Evolutionary conservation across 64 coral and sea anemone genomes (phyloP).

Genomic region (Actinia tenebrosa): DNA sequence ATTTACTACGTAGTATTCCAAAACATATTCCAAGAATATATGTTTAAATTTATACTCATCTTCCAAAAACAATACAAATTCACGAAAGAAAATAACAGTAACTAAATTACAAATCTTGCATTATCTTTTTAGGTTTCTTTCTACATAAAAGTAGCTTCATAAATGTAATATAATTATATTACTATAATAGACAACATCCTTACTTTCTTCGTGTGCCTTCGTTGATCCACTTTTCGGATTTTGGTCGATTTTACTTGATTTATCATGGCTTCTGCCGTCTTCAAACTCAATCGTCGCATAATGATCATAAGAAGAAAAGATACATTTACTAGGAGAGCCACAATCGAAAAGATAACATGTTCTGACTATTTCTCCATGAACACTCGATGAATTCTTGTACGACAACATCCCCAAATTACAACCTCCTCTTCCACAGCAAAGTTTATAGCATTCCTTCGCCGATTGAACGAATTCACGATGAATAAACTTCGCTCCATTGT

Average conservation of each 20-base stretch:
- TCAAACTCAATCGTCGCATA: constrained; percentile 58
- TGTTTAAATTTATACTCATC: no score
- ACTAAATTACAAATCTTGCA: not conserved
- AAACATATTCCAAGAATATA: no score
- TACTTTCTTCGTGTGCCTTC: not conserved
- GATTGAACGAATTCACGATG: not conserved
- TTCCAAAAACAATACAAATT: no score
- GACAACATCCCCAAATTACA: constrained; percentile 51
- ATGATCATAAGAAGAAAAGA: constrained; percentile 36
- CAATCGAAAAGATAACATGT: constrained; percentile 57
- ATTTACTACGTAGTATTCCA: no score
- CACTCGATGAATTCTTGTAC: constrained; percentile 24
- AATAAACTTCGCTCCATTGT: constrained; percentile 44
- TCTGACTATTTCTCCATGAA: not conserved
- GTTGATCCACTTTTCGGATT: not conserved
- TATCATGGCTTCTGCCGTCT: constrained; percentile 26
- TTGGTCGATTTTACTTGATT: not conserved
- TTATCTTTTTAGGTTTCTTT: not conserved
- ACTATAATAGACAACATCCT: not conserved
- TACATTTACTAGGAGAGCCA: constrained; percentile 45
- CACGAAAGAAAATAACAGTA: no score
- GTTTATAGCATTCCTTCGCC: constrained; percentile 46
- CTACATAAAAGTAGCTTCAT: not conserved
- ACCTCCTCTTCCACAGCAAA: constrained; percentile 26
- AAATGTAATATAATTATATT: not conserved